Evolutionary conservation across 2,113 vertebrate genomes (phyloP), one percentile per base, ranked within the genome.

Genomic region (Lamprologus sp.): DNA sequence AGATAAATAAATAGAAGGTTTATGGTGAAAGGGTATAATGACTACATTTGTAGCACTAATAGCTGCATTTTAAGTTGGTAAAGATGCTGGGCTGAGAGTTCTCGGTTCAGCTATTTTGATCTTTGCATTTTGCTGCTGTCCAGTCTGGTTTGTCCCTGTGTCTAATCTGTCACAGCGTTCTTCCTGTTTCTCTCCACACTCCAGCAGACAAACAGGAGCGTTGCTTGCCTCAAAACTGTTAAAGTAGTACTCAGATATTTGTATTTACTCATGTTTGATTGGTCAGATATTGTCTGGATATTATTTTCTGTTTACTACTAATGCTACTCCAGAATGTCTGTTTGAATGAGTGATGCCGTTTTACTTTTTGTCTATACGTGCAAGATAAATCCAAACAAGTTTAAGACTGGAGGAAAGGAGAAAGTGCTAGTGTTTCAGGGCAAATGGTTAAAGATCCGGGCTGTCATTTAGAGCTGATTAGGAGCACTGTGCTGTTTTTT

Each of bases 401-500:
- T 75, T 35, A 88, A 89, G 87, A 85, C 49, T 84, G 35, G 84
- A n/a, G 14, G 49, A 54, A 65, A 84, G 73, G 75, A 88, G 88
- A 77, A 92, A 87, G 75, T 82, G 88, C 13, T 65, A 88, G 45
- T 88, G 87, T 95, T 93, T 89, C 85, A 91, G 93, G 95, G 88
- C 93, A 95, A 90, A 93, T 88, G 94, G 93, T 94, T 92, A 94
- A 86, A 53, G 73, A 91, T 92, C 79, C 79, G 83, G 86, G 37
- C 84, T 84, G 89, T 92, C 89, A 88, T 89, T 90, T 80, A 68
- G 7, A 87, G 85, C 86, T 91, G 90, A 95, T 96, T 95, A 94
- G 81, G 58, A 87, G 55, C 23, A 13, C 70, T 40, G 47, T 85
- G 80, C 80, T 88, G 68, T 15, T 56, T 84, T 89, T 90, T 87